These are phyloP conservation scores for Margarornis squamiger DNA, from an alignment of 2,797 vertebrate genomes.

Conservation along the genomic window DNA sequence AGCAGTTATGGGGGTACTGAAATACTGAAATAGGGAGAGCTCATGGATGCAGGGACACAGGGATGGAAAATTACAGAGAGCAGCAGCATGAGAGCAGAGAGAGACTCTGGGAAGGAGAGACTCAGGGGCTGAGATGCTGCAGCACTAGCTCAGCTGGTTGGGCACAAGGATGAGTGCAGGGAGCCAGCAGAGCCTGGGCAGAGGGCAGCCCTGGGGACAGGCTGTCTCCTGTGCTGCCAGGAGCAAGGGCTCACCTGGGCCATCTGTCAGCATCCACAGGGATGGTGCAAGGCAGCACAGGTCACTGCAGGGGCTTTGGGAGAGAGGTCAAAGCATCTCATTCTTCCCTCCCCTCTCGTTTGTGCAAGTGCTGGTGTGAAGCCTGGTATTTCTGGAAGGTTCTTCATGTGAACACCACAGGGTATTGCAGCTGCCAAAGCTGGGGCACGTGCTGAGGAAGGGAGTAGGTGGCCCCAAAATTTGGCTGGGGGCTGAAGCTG, in stretches of 20 bases:
- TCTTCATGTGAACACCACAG: not conserved
- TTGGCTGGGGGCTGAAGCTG: not conserved
- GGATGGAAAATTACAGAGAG: slow-evolving; percentile 59
- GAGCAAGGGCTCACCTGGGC: not conserved
- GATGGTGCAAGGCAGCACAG: not conserved
- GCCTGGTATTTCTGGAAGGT: not conserved
- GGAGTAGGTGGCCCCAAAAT: not conserved
- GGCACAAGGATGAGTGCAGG: not conserved
- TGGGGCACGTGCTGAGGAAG: not conserved
- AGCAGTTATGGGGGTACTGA: slow-evolving; percentile 19
- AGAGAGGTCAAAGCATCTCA: not conserved
- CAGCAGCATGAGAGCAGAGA: slow-evolving; percentile 26
- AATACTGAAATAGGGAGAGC: not conserved
- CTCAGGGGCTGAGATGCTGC: slow-evolving; percentile 41
- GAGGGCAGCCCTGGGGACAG: not conserved
- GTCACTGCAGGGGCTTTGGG: not conserved
- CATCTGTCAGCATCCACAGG: not conserved
- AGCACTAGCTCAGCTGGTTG: not conserved
- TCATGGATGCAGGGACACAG: slow-evolving; percentile 15
- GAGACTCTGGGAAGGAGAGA: not conserved
- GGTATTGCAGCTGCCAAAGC: not conserved
- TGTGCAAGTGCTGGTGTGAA: not conserved
- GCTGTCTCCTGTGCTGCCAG: not conserved
- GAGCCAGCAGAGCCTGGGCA: not conserved
- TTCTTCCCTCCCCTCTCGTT: not conserved